Evolutionary conservation across 2,797 vertebrate genomes (phyloP).

Genomic region (Clamator glandarius): DNA sequence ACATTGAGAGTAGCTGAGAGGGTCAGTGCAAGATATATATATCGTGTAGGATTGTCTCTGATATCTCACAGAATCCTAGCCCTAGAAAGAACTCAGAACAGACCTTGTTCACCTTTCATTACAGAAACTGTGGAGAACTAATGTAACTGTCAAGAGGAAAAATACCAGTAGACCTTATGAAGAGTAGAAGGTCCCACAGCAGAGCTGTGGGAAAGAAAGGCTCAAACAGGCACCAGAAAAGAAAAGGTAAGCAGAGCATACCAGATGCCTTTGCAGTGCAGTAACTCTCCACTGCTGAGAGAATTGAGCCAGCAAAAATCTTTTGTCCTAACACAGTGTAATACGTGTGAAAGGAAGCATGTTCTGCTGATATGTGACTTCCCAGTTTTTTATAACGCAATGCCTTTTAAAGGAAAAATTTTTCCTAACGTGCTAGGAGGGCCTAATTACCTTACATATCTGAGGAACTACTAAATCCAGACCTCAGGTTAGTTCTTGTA

Average conservation of each 20-base stretch:
- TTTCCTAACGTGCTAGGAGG: neutral
- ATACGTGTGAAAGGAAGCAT: neutral
- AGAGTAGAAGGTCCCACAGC: neutral
- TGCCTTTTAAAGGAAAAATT: neutral
- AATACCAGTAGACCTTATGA: neutral
- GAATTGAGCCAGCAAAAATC: neutral
- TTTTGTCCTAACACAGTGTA: neutral
- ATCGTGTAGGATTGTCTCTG: neutral
- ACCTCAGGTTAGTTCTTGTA: neutral
- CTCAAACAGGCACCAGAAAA: neutral
- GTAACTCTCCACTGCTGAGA: neutral
- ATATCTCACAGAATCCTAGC: neutral
- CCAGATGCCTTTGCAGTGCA: neutral
- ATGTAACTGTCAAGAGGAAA: constrained; percentile 13
- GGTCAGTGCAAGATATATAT: neutral
- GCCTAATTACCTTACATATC: neutral
- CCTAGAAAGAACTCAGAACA: neutral
- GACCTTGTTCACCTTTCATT: constrained; percentile 21
- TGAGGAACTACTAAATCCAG: neutral
- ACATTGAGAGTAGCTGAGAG: neutral
- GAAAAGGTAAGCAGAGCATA: neutral
- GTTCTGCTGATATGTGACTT: neutral
- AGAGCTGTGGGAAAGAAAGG: rapidly evolving
- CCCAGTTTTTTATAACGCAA: neutral
- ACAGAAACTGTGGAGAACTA: neutral